Evolutionary conservation across 2,797 vertebrate species (phyloP).

Genomic region (Eulemur coronatus): DNA sequence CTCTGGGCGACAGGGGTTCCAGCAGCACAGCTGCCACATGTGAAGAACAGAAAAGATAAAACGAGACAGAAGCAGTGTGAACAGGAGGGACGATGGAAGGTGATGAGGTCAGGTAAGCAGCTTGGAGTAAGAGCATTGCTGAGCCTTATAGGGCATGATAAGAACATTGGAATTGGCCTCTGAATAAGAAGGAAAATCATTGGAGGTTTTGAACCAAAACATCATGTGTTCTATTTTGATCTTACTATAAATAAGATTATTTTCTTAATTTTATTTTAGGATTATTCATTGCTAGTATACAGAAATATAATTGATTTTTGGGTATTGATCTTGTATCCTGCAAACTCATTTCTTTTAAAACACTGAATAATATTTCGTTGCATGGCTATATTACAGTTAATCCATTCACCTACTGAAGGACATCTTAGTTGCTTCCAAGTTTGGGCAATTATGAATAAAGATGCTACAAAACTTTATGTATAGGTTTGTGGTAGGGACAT

Average conservation of each 20-base stretch:
- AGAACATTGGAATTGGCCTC: neutral
- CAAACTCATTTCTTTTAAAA: neutral
- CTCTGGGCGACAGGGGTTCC: neutral
- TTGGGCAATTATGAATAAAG: neutral
- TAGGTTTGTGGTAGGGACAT: neutral
- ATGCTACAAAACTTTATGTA: neutral
- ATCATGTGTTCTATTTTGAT: neutral
- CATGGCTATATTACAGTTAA: neutral
- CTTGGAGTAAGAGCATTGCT: neutral
- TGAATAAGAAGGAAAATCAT: neutral
- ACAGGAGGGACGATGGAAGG: neutral
- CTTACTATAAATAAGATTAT: neutral
- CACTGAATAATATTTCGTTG: neutral
- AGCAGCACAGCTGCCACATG: neutral
- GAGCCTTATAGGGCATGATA: neutral
- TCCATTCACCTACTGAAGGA: neutral
- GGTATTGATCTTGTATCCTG: neutral
- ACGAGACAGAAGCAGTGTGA: neutral
- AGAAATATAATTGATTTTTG: neutral
- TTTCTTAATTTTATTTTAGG: conserved; percentile 25
- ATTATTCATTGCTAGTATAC: neutral
- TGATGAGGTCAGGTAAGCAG: neutral
- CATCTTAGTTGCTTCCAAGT: neutral
- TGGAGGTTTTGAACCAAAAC: neutral
- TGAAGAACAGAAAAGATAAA: neutral